Conservation (phyloP, 2,888 invertebrate genomes). For the Mechanitis messenoides region DNA sequence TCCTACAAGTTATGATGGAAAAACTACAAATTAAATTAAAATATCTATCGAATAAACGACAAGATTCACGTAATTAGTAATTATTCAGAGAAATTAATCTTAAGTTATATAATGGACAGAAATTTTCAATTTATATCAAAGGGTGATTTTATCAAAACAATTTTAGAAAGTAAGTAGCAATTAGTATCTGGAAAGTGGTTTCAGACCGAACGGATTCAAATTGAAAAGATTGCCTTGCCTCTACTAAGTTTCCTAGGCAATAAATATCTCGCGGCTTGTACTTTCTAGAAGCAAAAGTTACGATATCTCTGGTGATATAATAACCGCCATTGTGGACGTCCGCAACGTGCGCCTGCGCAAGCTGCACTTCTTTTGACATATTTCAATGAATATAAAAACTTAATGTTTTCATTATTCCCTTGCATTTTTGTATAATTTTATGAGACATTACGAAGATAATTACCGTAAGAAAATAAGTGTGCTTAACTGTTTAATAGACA, state of each 20-base stretch:
- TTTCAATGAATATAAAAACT: no score
- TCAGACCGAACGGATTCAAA: slow-evolving; percentile 33
- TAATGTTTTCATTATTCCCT: no score
- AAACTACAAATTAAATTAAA: no score
- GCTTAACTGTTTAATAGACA: no score
- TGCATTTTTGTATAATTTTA: no score
- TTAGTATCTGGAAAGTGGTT: slow-evolving; percentile 34
- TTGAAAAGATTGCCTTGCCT: slow-evolving; percentile 32
- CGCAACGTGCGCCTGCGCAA: slow-evolving; percentile 18
- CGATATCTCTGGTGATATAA: slow-evolving; percentile 69
- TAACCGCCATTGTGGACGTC: slow-evolving; percentile 21
- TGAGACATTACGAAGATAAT: no score
- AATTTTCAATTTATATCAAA: slow-evolving; percentile 8
- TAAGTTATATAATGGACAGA: no score
- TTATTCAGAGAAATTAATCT: no score
- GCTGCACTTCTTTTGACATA: slow-evolving; percentile 13
- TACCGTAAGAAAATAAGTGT: no score
- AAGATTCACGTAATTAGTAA: neutral
- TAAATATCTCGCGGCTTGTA: slow-evolving; percentile 60
- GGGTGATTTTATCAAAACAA: slow-evolving; percentile 26
- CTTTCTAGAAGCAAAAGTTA: slow-evolving; percentile 69
- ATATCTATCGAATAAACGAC: neutral
- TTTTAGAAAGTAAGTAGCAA: slow-evolving; percentile 33
- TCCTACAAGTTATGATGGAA: no score
- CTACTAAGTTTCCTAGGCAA: slow-evolving; percentile 42